A percentile compares a stretch with the other conserved stretches of the same genome.
These are phyloP conservation scores for Boleophthalmus pectinirostris DNA, from an alignment of 2,113 vertebrate species.

Conservation along the genomic window DNA sequence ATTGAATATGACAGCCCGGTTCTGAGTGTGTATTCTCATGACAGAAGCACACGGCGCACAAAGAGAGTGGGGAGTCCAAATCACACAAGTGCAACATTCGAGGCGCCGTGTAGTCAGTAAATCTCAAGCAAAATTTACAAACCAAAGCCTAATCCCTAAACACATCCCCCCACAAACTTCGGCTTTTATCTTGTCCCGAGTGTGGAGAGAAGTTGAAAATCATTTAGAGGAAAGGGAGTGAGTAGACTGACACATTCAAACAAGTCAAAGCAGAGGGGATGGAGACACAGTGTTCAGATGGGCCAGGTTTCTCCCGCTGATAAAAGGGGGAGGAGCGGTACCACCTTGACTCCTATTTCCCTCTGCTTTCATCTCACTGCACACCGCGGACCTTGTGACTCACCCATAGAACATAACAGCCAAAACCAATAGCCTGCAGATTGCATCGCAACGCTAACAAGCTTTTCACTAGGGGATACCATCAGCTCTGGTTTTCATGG, in stretches of 20 bases:
- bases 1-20: constrained; percentile 32
- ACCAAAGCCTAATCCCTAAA: constrained; percentile 47
- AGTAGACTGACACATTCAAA: constrained; percentile 56
- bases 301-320: constrained; percentile 56
- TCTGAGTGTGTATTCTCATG: constrained; percentile 17
- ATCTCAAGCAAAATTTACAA: constrained; percentile 35
- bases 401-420: constrained; percentile 62
- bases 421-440: constrained; percentile 76
- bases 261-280: constrained; percentile 36
- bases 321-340: constrained; percentile 24
- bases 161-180: constrained; percentile 57
- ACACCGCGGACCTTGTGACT: constrained; percentile 62
- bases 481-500: constrained; percentile 58
- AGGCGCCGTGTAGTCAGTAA: constrained; percentile 29
- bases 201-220: constrained; percentile 64
- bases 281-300: constrained; percentile 30
- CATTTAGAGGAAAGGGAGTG: constrained; percentile 53
- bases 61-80: constrained; percentile 23
- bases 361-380: constrained; percentile 63
- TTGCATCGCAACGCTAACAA: constrained; percentile 77
- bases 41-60: constrained; percentile 18
- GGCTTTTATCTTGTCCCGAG: constrained; percentile 65
- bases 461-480: constrained; percentile 72
- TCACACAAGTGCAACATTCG: constrained; percentile 28
- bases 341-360: constrained; percentile 57